Base-by-base conservation (phyloP, 2,888 invertebrate species). In the Deroplatys truncata region DNA sequence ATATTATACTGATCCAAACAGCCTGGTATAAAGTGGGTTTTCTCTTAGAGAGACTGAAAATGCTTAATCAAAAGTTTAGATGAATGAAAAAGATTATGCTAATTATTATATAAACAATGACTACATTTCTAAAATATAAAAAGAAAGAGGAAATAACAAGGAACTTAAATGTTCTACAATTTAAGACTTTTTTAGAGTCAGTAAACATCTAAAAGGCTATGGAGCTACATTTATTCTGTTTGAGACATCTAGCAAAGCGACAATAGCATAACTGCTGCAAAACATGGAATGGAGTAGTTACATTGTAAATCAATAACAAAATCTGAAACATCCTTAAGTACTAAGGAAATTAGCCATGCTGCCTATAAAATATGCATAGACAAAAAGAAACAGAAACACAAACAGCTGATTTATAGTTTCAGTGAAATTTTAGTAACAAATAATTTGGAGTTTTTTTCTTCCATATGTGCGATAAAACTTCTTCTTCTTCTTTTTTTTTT, bases 261-360 rank as follows among this genome's bases (percentile, higher is more conserved):
- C 25, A 85, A 85, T n/a, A 72, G 28, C 20, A 86, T 16, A n/a
- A 82, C 82, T 86, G 86, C 28, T 56, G 56, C 8, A 86, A 56
- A 86, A 89, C 87, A 89, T 89, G 89, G 88, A 89, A 88, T 89
- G 89, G 87, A 89, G 84, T 43, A 84, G 84, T 88, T 28, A 72
- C 56, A 83, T 49, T 84, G 43, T 88, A 88, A 28, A 28, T 88
- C 31, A 86, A 72, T 31, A 86, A 86, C 28, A 56, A 72, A 86
- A 31, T 28, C 82, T 29, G n/a, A 85, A 85, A 25, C 25, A 20
- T 86, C 25, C 82, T 31, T 86, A 86, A 86, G 86, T 86, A 86
- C 86, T 82, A 82, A 31, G 82, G 86, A 86, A 82, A 16, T 86
- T 82, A 86, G 86, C 82, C 72, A 82, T 35, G 83, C 87, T 87